Evolutionary conservation across 2,113 vertebrate species (phyloP), one percentile per base, ranked within the genome.

Genomic region (Phyllopteryx taeniolatus): DNA sequence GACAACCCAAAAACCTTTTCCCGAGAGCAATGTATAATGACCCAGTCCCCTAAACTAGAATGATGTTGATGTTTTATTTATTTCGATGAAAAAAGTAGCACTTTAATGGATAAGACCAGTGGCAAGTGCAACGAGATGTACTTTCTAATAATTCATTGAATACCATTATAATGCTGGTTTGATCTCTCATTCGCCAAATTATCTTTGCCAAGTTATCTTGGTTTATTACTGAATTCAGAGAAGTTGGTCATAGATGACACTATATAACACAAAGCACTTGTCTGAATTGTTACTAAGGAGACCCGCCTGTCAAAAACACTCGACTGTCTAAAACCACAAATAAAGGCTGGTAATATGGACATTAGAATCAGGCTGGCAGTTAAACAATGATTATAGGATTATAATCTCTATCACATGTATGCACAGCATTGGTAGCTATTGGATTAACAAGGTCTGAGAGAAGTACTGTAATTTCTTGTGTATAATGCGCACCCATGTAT

Each of bases 211-310:
- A 44, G 20, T 53, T 74, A 5, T 43, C 15, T 65, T 19, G 5
- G 20, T 49, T 67, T 71, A 8, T 65, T 39, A 5, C 60, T 57
- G n/a, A n/a, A 46, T 57, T 39, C 46, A 66, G 9, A 54, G 35
- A 66, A 63, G 62, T n/a, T 53, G 46, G 27, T 63, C 39, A 47
- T 46, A 31, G 51, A 42, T 70, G 53, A 31, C 44, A n/a, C 33
- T 70, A 3, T 43, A n/a, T 42, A 42, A 64, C 44, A 65, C 17
- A 44, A 8, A 76, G 42, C 67, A 27, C 68, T 64, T 72, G 4
- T 63, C 72, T 75, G 12, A 14, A 35, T 57, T 66, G 60, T 76
- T 78, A 61, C 76, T 62, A 78, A 57, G 79, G 66, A 64, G 68
- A 76, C 81, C 64, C 27, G 64, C 67, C 10, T 61, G 20, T 46